Conservation (phyloP, 2,113 vertebrate species). For the Podarcis cretensis region DNA sequence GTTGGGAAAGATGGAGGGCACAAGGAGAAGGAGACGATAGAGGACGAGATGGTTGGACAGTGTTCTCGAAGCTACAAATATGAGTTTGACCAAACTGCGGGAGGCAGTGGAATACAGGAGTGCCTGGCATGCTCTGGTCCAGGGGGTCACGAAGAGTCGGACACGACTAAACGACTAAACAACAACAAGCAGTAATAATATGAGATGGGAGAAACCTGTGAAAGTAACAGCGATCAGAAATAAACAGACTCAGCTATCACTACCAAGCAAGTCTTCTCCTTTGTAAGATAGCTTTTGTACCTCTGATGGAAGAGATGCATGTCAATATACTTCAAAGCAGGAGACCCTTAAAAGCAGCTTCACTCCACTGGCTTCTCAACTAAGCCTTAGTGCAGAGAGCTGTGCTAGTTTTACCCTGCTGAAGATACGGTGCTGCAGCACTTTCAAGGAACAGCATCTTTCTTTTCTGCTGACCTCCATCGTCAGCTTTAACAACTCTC, state of each 20-base stretch:
- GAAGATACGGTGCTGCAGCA: background rate
- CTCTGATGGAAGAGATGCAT: background rate
- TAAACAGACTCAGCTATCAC: background rate
- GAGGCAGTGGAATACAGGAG: too few relatives aligned
- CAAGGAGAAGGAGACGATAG: too few relatives aligned
- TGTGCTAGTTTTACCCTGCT: background rate
- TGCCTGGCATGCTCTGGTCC: too few relatives aligned
- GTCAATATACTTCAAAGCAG: background rate
- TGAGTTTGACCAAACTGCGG: too few relatives aligned
- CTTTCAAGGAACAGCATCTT: background rate
- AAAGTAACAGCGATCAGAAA: too few relatives aligned
- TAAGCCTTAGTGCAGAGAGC: background rate
- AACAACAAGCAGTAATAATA: too few relatives aligned
- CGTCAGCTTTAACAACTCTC: background rate
- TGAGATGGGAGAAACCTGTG: too few relatives aligned
- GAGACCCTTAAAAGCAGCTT: background rate
- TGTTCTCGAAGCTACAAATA: too few relatives aligned
- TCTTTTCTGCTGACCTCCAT: background rate
- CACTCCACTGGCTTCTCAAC: background rate
- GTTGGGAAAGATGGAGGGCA: too few relatives aligned
- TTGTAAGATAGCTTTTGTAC: background rate
- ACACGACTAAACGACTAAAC: too few relatives aligned
- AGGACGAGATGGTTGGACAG: too few relatives aligned
- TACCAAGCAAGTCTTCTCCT: background rate
- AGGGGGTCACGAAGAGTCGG: too few relatives aligned